phyloP scores from a whole-genome alignment of 2,797 vertebrate species.

The Enteromius trimaculatus region DNA sequence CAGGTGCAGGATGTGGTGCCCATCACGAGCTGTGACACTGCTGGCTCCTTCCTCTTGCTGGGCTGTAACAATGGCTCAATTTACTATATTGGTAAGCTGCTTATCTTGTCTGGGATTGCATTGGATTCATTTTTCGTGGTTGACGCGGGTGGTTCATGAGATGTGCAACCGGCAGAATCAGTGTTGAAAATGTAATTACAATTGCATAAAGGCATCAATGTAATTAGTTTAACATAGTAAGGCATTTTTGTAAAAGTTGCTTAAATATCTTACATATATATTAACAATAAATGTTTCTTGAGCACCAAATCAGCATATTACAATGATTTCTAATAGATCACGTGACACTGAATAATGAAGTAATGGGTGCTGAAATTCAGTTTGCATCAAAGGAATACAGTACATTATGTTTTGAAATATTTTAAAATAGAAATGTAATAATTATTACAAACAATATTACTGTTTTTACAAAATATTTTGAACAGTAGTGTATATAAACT shows the following conservation, averaged over 20 bases:
- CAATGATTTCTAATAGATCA: neutral
- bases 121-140: neutral
- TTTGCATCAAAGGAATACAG: neutral
- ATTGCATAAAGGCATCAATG: neutral
- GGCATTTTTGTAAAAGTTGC: too few relatives aligned
- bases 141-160: neutral
- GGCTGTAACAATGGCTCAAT: constrained; percentile 97
- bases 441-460: neutral
- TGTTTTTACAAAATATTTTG: neutral
- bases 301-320: neutral
- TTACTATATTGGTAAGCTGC: constrained; percentile 94
- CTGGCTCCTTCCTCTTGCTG: constrained; percentile 92
- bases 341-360: neutral
- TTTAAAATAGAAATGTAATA: neutral
- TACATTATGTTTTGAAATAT: neutral
- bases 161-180: neutral
- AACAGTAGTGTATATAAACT: neutral
- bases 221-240: neutral
- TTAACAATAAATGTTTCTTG: too few relatives aligned
- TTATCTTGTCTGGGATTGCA: neutral
- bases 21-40: constrained; percentile 96
- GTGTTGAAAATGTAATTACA: constrained; percentile 20
- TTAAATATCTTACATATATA: too few relatives aligned
- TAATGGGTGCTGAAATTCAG: neutral
- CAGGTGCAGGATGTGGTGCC: constrained; percentile 98